Evolutionary conservation across 2,888 invertebrate genomes (phyloP), one percentile per base, ranked within the genome.

Genomic region (Dichetophora obliterata): DNA sequence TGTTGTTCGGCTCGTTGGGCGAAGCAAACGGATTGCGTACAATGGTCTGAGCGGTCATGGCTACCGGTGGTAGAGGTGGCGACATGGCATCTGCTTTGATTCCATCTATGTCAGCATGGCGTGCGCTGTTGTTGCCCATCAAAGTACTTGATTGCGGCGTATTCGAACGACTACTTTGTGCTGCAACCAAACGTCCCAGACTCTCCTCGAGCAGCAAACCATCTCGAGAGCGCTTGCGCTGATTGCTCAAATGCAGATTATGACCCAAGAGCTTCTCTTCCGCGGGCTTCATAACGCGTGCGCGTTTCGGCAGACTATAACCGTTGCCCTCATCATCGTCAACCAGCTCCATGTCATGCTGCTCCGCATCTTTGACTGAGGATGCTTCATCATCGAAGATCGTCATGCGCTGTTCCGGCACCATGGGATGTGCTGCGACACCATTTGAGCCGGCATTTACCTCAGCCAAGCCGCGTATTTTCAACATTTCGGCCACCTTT

Each of bases 381-480:
- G 92, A 92, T 84, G 94, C 94, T 70, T 84, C 86, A 1, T 87
- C 85, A 6, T 83, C 87, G 68, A 81, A 87, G 27, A 87, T 83
- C 4, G 87, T 86, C 86, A 86, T 86, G 65, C 87, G 85, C 77
- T 86, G 87, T 70, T 86, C 86, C 8, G 86, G 85, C 78, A 85
- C 50, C 82, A 86, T 81, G 22, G 84, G 83, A 50, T 83, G 83
- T 2, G 84, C 81, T 0, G 80, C 82, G 87, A 93, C 81, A n/a
- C 79, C 78, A 2, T 77, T 75, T 22, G 85, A 81, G 0, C 88
- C 84, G 0, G 86, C 84, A 59, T 86, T 95, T 78, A 96, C 96
- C 85, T 96, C 96, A 81, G 96, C 96, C 83, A 96, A 88, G 1
- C 96, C 96, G 22, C 96, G 92, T 81, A 97, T 95, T 90, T 96